Evolutionary conservation across 2,113 vertebrate genomes (phyloP).

Genomic region (Poeciliopsis occidentalis): DNA sequence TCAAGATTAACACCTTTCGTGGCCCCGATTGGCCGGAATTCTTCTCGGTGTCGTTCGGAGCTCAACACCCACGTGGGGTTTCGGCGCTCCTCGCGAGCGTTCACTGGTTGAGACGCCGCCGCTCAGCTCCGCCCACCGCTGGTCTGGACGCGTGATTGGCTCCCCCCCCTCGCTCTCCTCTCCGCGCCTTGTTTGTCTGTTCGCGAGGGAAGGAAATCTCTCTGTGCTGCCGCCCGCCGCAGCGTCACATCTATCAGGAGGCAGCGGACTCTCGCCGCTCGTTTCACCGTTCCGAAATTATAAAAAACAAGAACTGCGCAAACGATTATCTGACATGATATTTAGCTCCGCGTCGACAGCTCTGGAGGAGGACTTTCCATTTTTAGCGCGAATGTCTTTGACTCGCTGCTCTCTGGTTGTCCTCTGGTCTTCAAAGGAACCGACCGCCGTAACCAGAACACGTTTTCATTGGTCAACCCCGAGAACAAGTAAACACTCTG

Average conservation of each 20-base stretch:
- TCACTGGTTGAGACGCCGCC: slow-evolving; percentile 54
- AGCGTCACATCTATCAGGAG: slow-evolving; percentile 65
- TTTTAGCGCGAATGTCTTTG: slow-evolving; percentile 42
- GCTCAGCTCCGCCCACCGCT: slow-evolving; percentile 39
- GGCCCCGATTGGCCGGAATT: slow-evolving; percentile 69
- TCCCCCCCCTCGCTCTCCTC: background rate
- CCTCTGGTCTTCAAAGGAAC: slow-evolving; percentile 14
- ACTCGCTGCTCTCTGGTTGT: slow-evolving; percentile 11
- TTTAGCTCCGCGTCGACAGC: slow-evolving; percentile 57
- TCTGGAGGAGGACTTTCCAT: slow-evolving; percentile 29
- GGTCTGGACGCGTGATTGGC: slow-evolving; percentile 61
- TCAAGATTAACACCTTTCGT: slow-evolving; percentile 77
- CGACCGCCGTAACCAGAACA: background rate
- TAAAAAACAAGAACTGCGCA: slow-evolving; percentile 11
- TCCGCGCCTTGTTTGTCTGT: slow-evolving; percentile 71
- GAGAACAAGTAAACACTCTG: background rate
- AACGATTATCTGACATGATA: slow-evolving; percentile 69
- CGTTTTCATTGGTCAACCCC: background rate
- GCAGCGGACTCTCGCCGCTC: slow-evolving; percentile 71
- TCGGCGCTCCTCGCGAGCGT: background rate
- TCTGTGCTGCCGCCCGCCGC: slow-evolving; percentile 59
- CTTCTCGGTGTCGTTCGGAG: slow-evolving; percentile 48
- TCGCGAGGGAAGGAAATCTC: slow-evolving; percentile 77
- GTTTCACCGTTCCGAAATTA: slow-evolving; percentile 60
- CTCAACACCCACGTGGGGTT: slow-evolving; percentile 80